Conservation (phyloP, 2,113 vertebrate genomes). For the Girardinichthys multiradiatus region DNA sequence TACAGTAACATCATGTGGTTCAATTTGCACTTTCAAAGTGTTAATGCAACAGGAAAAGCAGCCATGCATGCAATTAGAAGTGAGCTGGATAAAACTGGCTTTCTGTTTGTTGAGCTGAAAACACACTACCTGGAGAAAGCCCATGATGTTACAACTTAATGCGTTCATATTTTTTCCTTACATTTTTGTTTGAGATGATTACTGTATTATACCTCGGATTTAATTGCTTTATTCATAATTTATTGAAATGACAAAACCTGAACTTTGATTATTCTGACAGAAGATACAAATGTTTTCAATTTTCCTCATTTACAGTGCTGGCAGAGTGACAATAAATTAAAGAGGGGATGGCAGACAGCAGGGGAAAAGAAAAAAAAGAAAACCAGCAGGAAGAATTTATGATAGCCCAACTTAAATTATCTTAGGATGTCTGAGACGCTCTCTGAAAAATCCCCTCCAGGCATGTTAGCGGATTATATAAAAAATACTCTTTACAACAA, state of each 20-base stretch:
- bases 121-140: background rate
- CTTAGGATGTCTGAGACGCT: slow-evolving; percentile 19
- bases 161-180: background rate
- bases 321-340: too few species aligned
- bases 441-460: slow-evolving; percentile 15
- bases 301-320: too few species aligned
- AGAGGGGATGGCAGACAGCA: too few species aligned
- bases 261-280: too few species aligned
- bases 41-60: slow-evolving; percentile 31
- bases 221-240: slow-evolving; percentile 5
- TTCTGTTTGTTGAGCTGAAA: slow-evolving; percentile 4
- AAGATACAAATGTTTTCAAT: too few species aligned
- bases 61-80: slow-evolving; percentile 29
- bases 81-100: background rate
- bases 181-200: background rate
- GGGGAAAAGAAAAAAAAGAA: background rate
- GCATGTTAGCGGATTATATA: slow-evolving; percentile 4
- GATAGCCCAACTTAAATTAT: slow-evolving; percentile 29
- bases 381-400: slow-evolving; percentile 23
- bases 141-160: background rate
- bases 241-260: too few species aligned
- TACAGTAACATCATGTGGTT: slow-evolving; percentile 11
- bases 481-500: slow-evolving; percentile 1
- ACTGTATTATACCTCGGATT: slow-evolving; percentile 2
- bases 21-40: slow-evolving; percentile 21